Percentiles rank a stretch among this genome's conserved stretches.
phyloP scores from a whole-genome alignment of 2,113 vertebrate species.

The Melanerpes formicivorus region DNA sequence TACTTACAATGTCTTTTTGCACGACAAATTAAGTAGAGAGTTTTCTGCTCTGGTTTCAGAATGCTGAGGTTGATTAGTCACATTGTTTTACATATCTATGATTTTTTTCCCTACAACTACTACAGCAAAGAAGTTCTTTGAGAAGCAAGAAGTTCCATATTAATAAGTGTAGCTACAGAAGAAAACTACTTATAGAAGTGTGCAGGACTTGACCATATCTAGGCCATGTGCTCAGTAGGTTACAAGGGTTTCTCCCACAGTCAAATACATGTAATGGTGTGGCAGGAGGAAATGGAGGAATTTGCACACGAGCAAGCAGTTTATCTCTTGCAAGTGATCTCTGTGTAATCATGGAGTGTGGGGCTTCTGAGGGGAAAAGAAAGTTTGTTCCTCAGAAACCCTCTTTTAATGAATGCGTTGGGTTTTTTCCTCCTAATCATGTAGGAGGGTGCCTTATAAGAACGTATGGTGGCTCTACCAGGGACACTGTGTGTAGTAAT shows the following conservation, averaged over 20 bases:
- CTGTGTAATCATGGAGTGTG: not conserved
- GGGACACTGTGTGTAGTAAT: not conserved
- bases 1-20: not conserved
- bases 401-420: not conserved
- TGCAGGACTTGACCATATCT: not conserved
- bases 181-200: not conserved
- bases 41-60: not conserved
- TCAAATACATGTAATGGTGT: not conserved
- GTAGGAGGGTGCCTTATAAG: rapidly evolving
- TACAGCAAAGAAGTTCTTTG: not conserved
- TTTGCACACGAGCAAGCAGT: rapidly evolving
- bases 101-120: not conserved
- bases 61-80: not conserved
- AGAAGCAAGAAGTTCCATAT: not conserved
- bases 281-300: not conserved
- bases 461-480: not conserved
- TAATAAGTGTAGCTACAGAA: not conserved
- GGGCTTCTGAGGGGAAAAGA: not conserved
- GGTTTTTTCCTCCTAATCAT: not conserved
- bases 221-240: not conserved
- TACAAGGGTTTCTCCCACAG: not conserved
- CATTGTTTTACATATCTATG: not conserved
- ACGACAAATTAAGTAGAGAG: not conserved
- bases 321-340: not conserved
- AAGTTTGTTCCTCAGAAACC: not conserved